These are phyloP conservation scores for Gibbula magus DNA, from an alignment of 2,888 invertebrate species.

Conservation along the genomic window DNA sequence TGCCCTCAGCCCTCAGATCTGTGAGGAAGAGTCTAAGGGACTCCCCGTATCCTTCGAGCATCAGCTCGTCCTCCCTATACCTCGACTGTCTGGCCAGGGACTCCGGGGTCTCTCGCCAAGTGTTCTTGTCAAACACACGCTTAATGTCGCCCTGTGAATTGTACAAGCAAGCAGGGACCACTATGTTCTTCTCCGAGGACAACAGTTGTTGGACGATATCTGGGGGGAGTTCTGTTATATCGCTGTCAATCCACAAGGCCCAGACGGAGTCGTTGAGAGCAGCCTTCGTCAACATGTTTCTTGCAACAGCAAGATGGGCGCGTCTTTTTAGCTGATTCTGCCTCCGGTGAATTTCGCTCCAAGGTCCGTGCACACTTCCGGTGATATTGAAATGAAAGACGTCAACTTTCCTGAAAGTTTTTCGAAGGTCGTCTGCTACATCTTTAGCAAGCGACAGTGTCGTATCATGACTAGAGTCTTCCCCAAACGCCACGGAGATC, in stretches of 20 bases:
- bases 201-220: conserved; percentile 68
- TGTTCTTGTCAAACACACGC: conserved; percentile 52
- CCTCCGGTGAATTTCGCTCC: conserved; percentile 56
- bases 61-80: conserved; percentile 48
- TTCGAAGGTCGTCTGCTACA: conserved; percentile 47
- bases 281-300: conserved; percentile 59
- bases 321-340: conserved; percentile 58
- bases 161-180: conserved; percentile 64
- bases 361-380: conserved; percentile 47
- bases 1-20: conserved; percentile 62
- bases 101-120: conserved; percentile 67
- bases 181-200: conserved; percentile 60
- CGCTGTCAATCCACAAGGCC: conserved; percentile 71
- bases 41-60: conserved; percentile 67
- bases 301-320: conserved; percentile 63
- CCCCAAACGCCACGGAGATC: conserved; percentile 67
- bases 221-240: conserved; percentile 57
- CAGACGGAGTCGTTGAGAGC: conserved; percentile 59
- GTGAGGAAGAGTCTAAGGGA: conserved; percentile 60
- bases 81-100: conserved; percentile 55
- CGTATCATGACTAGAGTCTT: conserved; percentile 67
- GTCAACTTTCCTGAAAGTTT: conserved; percentile 53
- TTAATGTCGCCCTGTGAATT: conserved; percentile 31
- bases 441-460: conserved; percentile 55
- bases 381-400: conserved; percentile 59